A percentile compares a stretch with the other conserved stretches of the same genome.
phyloP scores from a whole-genome alignment of 2,797 vertebrate genomes.

The Trematomus bernacchii region DNA sequence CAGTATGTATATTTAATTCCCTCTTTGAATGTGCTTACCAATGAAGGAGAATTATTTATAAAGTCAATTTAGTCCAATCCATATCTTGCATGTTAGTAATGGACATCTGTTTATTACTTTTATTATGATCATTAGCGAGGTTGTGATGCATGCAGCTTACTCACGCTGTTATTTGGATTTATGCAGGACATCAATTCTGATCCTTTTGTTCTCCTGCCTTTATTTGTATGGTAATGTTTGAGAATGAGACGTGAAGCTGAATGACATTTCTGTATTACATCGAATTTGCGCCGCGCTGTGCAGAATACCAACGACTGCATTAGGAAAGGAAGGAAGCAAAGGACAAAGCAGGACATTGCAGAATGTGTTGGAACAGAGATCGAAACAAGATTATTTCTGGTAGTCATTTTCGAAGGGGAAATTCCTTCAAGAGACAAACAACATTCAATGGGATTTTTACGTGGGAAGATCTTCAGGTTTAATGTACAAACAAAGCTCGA shows the following conservation, averaged over 20 bases:
- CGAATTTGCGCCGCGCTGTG: constrained; percentile 37
- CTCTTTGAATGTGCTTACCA: constrained; percentile 42
- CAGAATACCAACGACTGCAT: constrained; percentile 78
- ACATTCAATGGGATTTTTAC: constrained; percentile 19
- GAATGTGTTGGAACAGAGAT: constrained; percentile 36
- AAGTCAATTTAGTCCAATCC: constrained; percentile 69
- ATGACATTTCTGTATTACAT: constrained; percentile 75
- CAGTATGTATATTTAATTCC: constrained; percentile 68
- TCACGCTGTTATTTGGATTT: constrained; percentile 55
- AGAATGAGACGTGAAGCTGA: constrained; percentile 71
- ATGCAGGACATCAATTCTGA: constrained; percentile 61
- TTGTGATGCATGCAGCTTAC: constrained; percentile 53
- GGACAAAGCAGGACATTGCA: constrained; percentile 54
- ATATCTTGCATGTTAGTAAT: constrained; percentile 58
- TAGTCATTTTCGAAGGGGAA: constrained; percentile 23
- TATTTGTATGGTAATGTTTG: constrained; percentile 81
- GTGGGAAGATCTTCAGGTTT: background rate
- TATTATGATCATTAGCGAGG: constrained; percentile 53
- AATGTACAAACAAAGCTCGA: background rate
- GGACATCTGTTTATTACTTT: constrained; percentile 66
- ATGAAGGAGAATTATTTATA: constrained; percentile 76
- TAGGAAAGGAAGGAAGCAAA: constrained; percentile 64
- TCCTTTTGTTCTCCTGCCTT: constrained; percentile 62
- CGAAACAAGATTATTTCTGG: constrained; percentile 12
- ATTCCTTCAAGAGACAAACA: constrained; percentile 19